Conservation (phyloP, 2,113 vertebrate genomes). For the Callopanchax toddi region DNA sequence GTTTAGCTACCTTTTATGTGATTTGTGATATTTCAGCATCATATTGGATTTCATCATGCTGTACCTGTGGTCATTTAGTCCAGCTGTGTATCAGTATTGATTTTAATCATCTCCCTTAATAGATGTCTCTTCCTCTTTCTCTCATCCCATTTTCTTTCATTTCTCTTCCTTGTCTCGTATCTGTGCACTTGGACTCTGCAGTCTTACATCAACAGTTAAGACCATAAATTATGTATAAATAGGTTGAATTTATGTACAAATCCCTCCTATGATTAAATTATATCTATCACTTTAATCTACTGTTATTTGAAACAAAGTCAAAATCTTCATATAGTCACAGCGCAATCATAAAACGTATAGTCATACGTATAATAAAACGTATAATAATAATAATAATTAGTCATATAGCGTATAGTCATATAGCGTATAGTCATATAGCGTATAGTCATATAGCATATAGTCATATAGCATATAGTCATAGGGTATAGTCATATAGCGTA, state of each 20-base stretch:
- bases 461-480: too few species aligned
- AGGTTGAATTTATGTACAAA: slow-evolving; percentile 44
- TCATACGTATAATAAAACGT: too few species aligned
- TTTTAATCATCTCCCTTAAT: slow-evolving; percentile 55
- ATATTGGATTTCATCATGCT: slow-evolving; percentile 37
- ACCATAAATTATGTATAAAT: slow-evolving; percentile 57
- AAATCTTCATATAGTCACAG: too few species aligned
- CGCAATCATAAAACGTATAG: too few species aligned
- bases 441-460: too few species aligned
- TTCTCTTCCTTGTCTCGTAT: slow-evolving; percentile 7
- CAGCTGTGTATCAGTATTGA: slow-evolving; percentile 57
- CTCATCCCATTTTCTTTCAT: neutral
- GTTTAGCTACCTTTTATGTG: neutral
- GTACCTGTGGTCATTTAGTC: slow-evolving; percentile 29
- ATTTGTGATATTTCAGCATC: slow-evolving; percentile 30
- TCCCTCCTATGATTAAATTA: slow-evolving; percentile 38
- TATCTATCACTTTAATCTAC: too few species aligned
- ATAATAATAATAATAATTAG: too few species aligned
- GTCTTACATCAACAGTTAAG: slow-evolving; percentile 49
- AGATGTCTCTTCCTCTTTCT: slow-evolving; percentile 19
- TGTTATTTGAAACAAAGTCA: too few species aligned
- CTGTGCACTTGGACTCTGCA: slow-evolving; percentile 18
- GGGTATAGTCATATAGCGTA: too few species aligned
- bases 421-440: too few species aligned
- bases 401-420: too few species aligned